Conservation (phyloP, 1,140 invertebrate species). For the Brachionus rotundiformis region DNA sequence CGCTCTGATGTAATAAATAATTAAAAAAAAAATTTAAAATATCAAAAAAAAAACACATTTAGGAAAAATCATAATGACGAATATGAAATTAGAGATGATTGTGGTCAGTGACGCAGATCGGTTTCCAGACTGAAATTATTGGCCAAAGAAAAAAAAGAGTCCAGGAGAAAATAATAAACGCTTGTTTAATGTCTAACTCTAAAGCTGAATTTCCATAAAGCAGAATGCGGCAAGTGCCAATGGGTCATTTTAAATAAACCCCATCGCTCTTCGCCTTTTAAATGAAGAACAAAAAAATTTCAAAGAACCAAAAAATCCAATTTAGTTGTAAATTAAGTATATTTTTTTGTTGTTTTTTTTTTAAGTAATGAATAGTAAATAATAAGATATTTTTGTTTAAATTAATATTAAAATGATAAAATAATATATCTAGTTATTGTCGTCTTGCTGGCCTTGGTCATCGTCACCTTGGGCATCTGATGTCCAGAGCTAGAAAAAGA, state of each 20-base stretch:
- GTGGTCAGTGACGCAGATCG: neutral
- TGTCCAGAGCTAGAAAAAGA: slow-evolving; percentile 46
- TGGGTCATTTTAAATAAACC: neutral
- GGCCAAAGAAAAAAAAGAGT: neutral
- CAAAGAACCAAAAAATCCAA: slow-evolving; percentile 18
- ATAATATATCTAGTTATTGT: slow-evolving; percentile 49
- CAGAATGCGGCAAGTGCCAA: neutral
- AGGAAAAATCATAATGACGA: neutral
- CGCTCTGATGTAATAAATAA: slow-evolving; percentile 29
- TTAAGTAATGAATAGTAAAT: slow-evolving; percentile 45
- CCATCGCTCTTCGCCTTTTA: neutral
- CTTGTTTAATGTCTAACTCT: neutral
- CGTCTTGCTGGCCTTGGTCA: slow-evolving; percentile 42
- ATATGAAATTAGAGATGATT: slow-evolving; percentile 1
- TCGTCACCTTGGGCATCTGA: slow-evolving; percentile 52
- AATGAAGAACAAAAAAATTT: slow-evolving; percentile 19
- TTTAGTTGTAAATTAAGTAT: slow-evolving; percentile 23
- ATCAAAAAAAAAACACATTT: slow-evolving; percentile 32
- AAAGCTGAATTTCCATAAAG: slow-evolving; percentile 7
- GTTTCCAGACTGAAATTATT: neutral
- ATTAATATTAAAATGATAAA: slow-evolving; percentile 50
- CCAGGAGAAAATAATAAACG: neutral
- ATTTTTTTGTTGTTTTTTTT: slow-evolving; percentile 44
- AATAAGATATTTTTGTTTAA: slow-evolving; percentile 51
- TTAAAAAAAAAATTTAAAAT: slow-evolving; percentile 33